Percentiles rank a stretch among this genome's conserved stretches.
Evolutionary conservation across 2,888 invertebrate genomes (phyloP).

Genomic region (Mellilla xanthometata): DNA sequence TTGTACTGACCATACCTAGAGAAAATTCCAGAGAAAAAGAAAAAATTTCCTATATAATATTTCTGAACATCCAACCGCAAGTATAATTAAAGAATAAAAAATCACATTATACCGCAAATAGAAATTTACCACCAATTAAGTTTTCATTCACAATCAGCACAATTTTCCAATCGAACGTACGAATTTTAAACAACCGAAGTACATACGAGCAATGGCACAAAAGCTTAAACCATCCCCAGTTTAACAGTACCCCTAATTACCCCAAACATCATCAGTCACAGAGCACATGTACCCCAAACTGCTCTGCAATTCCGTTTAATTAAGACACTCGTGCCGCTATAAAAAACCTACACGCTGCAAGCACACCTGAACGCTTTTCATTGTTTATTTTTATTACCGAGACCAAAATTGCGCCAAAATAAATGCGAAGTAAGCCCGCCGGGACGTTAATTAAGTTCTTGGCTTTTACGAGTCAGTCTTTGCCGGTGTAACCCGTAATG

Average conservation of each 20-base stretch:
- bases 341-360: conserved; percentile 36
- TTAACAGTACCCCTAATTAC: background rate
- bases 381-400: conserved; percentile 71
- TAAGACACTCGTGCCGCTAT: conserved; percentile 31
- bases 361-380: conserved; percentile 54
- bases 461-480: conserved; percentile 61
- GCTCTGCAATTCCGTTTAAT: conserved; percentile 28
- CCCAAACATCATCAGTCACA: conserved; percentile 1
- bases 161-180: too few species aligned
- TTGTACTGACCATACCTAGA: too few species aligned
- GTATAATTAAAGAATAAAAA: too few species aligned
- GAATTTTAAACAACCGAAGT: too few species aligned
- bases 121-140: too few species aligned
- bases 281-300: conserved; percentile 11
- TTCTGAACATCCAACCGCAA: too few species aligned
- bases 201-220: too few species aligned
- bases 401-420: conserved; percentile 70
- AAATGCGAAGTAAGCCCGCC: conserved; percentile 53
- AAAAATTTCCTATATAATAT: too few species aligned
- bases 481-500: conserved; percentile 52
- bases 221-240: background rate
- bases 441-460: conserved; percentile 73
- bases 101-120: too few species aligned
- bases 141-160: too few species aligned
- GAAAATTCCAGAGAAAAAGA: too few species aligned